Evolutionary conservation across 1,140 invertebrate species (phyloP).

Genomic region (Drosophila santomea): DNA sequence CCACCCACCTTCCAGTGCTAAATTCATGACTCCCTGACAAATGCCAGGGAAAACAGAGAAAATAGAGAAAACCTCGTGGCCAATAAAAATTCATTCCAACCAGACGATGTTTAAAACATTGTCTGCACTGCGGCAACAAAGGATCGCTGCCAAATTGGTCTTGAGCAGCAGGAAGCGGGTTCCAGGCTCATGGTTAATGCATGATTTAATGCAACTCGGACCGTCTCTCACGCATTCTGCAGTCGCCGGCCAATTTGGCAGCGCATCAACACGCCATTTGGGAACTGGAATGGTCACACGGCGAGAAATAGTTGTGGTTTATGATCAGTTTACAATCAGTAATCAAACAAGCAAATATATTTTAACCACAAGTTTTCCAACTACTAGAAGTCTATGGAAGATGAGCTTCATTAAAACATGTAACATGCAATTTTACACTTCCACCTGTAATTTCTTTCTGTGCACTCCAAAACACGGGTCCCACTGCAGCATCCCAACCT

Average conservation of each 20-base stretch:
- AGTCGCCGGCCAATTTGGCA: constrained; percentile 72
- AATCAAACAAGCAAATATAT: too few relatives aligned
- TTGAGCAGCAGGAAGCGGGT: constrained; percentile 16
- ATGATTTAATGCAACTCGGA: constrained; percentile 80
- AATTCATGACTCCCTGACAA: constrained; percentile 47
- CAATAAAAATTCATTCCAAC: constrained; percentile 77
- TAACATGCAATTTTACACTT: too few relatives aligned
- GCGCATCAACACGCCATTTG: constrained; percentile 81
- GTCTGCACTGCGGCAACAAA: constrained; percentile 61
- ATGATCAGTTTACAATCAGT: too few relatives aligned
- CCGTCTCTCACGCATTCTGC: constrained; percentile 65
- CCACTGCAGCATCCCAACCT: constrained; percentile 25
- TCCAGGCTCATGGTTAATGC: constrained; percentile 75
- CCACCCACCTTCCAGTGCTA: constrained; percentile 17
- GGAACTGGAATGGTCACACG: constrained; percentile 30
- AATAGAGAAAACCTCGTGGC: constrained; percentile 33
- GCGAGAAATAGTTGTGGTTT: background rate
- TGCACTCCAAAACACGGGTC: constrained; percentile 20
- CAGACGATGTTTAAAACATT: constrained; percentile 71
- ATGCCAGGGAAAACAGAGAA: constrained; percentile 30
- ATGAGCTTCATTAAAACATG: too few relatives aligned
- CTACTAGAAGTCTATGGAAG: too few relatives aligned
- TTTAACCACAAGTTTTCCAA: too few relatives aligned
- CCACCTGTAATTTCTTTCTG: background rate
- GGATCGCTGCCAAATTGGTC: constrained; percentile 76